These are phyloP conservation scores for Pseudonaja textilis DNA, from an alignment of 2,113 vertebrate genomes.

Conservation along the genomic window DNA sequence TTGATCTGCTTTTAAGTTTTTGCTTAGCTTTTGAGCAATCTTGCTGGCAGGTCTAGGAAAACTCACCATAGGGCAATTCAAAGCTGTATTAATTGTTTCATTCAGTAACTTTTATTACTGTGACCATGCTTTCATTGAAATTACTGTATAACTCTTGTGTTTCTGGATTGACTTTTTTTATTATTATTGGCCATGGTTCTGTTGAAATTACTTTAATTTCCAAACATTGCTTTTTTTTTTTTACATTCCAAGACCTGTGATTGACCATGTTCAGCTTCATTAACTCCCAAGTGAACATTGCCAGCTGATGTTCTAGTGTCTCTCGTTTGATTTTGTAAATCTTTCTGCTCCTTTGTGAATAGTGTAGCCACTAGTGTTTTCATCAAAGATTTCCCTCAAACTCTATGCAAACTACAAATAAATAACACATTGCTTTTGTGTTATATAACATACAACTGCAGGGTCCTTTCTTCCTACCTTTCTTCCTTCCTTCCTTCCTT, in stretches of 20 bases:
- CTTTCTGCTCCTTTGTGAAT: neutral
- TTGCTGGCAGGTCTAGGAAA: neutral
- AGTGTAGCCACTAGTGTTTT: neutral
- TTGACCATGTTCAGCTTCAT: neutral
- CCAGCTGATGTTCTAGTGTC: neutral
- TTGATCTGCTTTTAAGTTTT: neutral
- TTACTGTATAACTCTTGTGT: neutral
- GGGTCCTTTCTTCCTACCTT: neutral
- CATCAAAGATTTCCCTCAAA: neutral
- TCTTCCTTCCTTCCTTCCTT: too few relatives aligned
- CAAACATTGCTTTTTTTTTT: neutral
- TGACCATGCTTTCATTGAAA: neutral
- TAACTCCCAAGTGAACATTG: neutral
- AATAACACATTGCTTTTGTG: neutral
- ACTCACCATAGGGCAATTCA: neutral
- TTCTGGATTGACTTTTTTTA: neutral
- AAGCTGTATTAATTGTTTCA: neutral
- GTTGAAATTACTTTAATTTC: neutral
- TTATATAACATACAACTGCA: neutral
- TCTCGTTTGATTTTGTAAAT: neutral
- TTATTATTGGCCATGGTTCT: neutral
- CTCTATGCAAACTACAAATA: neutral
- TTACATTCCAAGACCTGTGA: neutral
- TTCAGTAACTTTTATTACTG: neutral
- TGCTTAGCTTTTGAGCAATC: neutral